phyloP scores from a whole-genome alignment of 2,888 invertebrate species.

The Lasioglossum calceatum region DNA sequence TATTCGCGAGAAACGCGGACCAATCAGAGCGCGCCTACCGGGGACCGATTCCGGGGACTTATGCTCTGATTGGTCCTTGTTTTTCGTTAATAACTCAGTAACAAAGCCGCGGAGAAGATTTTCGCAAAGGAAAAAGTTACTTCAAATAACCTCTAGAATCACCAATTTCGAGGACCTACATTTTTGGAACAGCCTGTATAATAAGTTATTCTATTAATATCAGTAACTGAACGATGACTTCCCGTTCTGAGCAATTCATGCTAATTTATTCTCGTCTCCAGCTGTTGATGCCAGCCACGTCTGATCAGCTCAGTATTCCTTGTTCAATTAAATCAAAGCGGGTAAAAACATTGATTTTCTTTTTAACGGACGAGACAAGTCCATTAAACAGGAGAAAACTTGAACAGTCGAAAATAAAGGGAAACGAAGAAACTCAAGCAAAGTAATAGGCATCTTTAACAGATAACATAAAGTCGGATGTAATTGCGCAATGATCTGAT shows the following conservation, averaged over 20 bases:
- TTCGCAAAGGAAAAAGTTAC: too few species aligned
- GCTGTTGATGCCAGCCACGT: conserved; percentile 1
- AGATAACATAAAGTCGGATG: background rate
- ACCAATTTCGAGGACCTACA: too few species aligned
- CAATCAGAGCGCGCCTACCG: too few species aligned
- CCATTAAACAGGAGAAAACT: background rate
- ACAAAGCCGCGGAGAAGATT: too few species aligned
- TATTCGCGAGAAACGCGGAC: too few species aligned
- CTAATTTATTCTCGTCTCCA: background rate
- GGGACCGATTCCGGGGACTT: too few species aligned
- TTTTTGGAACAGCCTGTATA: too few species aligned
- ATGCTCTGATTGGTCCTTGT: too few species aligned
- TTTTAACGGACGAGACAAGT: background rate
- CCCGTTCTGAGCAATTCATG: background rate
- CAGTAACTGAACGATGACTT: background rate
- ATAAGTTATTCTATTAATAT: conserved; percentile 1
- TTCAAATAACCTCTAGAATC: too few species aligned
- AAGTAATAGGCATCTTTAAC: background rate
- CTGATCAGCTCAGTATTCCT: background rate
- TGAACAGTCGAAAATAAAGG: background rate
- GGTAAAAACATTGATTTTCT: background rate
- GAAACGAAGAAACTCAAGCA: background rate
- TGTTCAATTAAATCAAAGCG: conserved; percentile 3
- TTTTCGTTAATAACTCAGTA: too few species aligned
- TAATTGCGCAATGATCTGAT: background rate